Conservation (phyloP, 2,888 invertebrate genomes). For the Cerceris rybyensis region DNA sequence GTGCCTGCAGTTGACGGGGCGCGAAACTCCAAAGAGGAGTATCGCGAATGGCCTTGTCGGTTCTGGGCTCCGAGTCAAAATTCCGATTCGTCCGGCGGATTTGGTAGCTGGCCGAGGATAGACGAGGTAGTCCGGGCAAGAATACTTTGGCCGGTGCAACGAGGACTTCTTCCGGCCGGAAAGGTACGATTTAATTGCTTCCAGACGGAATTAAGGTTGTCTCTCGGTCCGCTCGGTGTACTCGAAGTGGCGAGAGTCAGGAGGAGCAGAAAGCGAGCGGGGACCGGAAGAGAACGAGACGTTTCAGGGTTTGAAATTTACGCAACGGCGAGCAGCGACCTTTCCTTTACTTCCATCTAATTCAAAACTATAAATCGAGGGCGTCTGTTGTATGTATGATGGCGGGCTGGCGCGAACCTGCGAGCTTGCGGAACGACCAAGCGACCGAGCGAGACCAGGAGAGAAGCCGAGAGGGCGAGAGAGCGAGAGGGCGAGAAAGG, state of each 20-base stretch:
- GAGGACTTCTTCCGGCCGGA: too few relatives aligned
- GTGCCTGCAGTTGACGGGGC: constrained; percentile 69
- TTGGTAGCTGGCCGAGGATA: too few relatives aligned
- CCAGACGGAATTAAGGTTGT: too few relatives aligned
- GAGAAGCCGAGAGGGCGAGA: constrained; percentile 44
- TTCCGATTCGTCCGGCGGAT: constrained; percentile 9
- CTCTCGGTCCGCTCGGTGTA: not conserved
- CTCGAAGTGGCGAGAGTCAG: not conserved
- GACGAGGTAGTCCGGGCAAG: too few relatives aligned
- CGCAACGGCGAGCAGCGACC: constrained; percentile 69
- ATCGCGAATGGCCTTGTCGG: constrained; percentile 40
- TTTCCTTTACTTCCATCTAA: constrained; percentile 78
- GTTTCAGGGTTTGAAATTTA: constrained; percentile 65
- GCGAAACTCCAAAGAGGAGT: constrained; percentile 54
- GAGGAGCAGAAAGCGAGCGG: not conserved
- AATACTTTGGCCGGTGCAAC: too few relatives aligned
- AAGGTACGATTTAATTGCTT: too few relatives aligned
- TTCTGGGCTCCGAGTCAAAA: constrained; percentile 22
- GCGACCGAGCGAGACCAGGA: constrained; percentile 46
- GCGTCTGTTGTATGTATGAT: constrained; percentile 81
- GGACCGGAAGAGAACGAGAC: constrained; percentile 27
- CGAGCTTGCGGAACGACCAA: constrained; percentile 62
- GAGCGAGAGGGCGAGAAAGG: constrained; percentile 38
- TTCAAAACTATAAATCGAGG: constrained; percentile 81
- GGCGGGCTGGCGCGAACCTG: constrained; percentile 76